These are phyloP conservation scores for Centroberyx gerrardi DNA, from an alignment of 2,797 vertebrate genomes.

Conservation along the genomic window DNA sequence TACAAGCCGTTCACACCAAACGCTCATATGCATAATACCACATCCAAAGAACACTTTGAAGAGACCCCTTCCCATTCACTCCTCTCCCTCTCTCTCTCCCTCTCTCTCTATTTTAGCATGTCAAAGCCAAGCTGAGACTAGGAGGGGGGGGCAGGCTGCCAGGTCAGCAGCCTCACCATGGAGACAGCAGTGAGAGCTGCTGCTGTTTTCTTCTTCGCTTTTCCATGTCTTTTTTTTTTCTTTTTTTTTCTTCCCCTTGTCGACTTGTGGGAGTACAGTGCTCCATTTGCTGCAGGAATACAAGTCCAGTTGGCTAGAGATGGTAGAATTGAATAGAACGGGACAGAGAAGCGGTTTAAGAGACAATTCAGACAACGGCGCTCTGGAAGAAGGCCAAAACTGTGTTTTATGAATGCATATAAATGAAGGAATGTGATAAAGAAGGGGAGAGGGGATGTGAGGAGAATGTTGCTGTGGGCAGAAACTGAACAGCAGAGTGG, in stretches of 20 bases:
- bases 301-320: constrained; percentile 32
- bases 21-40: constrained; percentile 35
- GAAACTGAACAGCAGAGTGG: background rate
- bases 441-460: constrained; percentile 17
- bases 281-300: constrained; percentile 43
- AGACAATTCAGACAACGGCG: constrained; percentile 56
- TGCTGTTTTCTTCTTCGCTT: constrained; percentile 70
- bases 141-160: constrained; percentile 62
- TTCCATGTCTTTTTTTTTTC: constrained; percentile 15
- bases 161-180: constrained; percentile 84
- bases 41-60: constrained; percentile 34
- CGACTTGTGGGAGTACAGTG: constrained; percentile 58
- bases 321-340: constrained; percentile 41
- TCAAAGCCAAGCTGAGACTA: constrained; percentile 57
- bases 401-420: constrained; percentile 61
- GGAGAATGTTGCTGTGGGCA: constrained; percentile 40
- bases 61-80: constrained; percentile 40
- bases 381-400: constrained; percentile 38
- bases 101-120: constrained; percentile 69
- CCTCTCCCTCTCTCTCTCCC: constrained; percentile 12
- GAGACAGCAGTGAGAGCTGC: constrained; percentile 75
- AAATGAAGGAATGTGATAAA: constrained; percentile 66
- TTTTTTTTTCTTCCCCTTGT: constrained; percentile 20
- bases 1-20: constrained; percentile 22
- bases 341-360: constrained; percentile 41